phyloP scores from a whole-genome alignment of 2,888 invertebrate genomes.

The Portevinia maculata region DNA sequence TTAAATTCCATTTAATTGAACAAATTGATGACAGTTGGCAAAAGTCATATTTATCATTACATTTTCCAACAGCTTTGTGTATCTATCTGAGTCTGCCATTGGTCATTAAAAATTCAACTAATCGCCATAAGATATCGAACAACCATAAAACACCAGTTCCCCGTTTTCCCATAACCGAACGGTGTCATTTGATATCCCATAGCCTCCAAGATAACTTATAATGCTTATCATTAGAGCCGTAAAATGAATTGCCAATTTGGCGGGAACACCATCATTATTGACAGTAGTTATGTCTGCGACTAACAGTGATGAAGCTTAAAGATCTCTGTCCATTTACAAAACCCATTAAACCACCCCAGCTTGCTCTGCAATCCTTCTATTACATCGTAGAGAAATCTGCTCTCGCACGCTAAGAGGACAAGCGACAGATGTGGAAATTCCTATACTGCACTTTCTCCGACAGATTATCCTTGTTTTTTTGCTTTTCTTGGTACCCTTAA shows the following conservation, averaged over 20 bases:
- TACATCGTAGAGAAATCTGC: not conserved
- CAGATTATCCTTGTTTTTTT: conserved; percentile 47
- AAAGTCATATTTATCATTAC: not conserved
- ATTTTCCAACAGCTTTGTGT: not conserved
- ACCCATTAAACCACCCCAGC: conserved; percentile 47
- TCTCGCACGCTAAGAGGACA: conserved; percentile 9
- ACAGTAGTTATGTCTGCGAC: conserved; percentile 21
- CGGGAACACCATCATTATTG: conserved; percentile 59
- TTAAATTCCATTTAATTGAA: not conserved
- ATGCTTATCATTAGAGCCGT: conserved; percentile 64
- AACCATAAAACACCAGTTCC: conserved; percentile 45
- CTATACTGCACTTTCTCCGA: conserved; percentile 62
- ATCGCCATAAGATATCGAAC: conserved; percentile 27
- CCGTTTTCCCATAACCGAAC: conserved; percentile 34
- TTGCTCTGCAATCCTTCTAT: not conserved
- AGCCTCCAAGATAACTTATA: conserved; percentile 41
- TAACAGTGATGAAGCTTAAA: conserved; percentile 46
- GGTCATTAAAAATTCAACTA: conserved; percentile 23
- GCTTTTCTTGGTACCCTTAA: not conserved
- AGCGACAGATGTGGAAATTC: conserved; percentile 67
- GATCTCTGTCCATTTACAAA: conserved; percentile 58
- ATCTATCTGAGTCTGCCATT: conserved; percentile 1
- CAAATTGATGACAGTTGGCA: not conserved
- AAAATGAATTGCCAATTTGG: conserved; percentile 55
- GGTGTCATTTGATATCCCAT: conserved; percentile 38